Percentiles rank a stretch among this genome's conserved stretches.
phyloP scores from a whole-genome alignment of 2,888 invertebrate species.

The Magallana nippona region DNA sequence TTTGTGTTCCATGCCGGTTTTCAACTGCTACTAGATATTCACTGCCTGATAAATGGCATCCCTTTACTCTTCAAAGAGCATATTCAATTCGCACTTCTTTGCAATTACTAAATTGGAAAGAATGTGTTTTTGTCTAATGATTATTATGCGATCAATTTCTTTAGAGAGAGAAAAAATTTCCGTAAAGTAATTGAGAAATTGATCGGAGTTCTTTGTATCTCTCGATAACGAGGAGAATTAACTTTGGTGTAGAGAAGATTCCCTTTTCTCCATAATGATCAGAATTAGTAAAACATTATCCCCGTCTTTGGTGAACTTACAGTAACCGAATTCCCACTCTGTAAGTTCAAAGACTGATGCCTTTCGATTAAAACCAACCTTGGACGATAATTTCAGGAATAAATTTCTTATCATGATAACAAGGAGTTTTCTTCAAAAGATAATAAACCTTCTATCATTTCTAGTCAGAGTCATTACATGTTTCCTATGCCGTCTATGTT shows the following conservation, averaged over 20 bases:
- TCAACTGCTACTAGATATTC: background rate
- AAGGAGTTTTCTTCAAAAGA: too few relatives aligned
- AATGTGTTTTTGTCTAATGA: constrained; percentile 5
- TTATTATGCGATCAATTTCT: background rate
- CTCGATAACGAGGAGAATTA: background rate
- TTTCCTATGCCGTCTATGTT: too few relatives aligned
- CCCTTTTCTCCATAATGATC: too few relatives aligned
- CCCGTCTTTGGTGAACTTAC: too few relatives aligned
- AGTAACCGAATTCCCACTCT: too few relatives aligned
- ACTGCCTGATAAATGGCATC: background rate
- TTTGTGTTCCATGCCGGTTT: background rate
- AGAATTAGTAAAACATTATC: too few relatives aligned
- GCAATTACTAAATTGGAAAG: background rate
- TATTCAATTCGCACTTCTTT: background rate
- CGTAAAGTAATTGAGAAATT: constrained; percentile 23
- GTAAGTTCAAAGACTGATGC: too few relatives aligned
- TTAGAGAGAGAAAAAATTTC: background rate
- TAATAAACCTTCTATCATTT: too few relatives aligned
- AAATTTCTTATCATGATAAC: too few relatives aligned
- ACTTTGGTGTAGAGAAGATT: background rate
- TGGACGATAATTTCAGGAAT: too few relatives aligned
- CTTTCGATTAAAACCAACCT: too few relatives aligned
- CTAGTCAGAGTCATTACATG: too few relatives aligned
- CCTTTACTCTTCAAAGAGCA: background rate
- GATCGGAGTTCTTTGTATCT: background rate